phyloP scores from a whole-genome alignment of 2,797 vertebrate species.

The Luscinia luscinia region DNA sequence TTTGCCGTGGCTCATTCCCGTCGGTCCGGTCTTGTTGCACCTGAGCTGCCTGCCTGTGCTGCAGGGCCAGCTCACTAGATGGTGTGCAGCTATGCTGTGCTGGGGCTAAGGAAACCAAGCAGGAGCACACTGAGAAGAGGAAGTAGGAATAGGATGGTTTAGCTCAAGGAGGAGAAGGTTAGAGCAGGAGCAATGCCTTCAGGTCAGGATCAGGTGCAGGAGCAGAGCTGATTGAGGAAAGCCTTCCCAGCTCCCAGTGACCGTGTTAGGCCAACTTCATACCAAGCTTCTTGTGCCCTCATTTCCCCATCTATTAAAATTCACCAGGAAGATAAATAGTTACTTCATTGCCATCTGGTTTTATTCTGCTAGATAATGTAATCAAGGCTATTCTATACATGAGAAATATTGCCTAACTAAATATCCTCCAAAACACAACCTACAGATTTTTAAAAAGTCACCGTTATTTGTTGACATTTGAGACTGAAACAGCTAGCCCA shows the following conservation, averaged over 20 bases:
- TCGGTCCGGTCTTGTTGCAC: fast-evolving
- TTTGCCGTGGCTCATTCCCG: background rate
- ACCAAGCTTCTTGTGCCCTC: background rate
- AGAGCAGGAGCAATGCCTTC: slow-evolving; percentile 6
- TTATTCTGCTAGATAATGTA: slow-evolving; percentile 47
- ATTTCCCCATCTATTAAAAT: background rate
- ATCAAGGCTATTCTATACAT: slow-evolving; percentile 28
- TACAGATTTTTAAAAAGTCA: background rate
- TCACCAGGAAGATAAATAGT: slow-evolving; percentile 24
- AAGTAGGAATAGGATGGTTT: background rate
- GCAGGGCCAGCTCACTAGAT: background rate
- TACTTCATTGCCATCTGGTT: slow-evolving; percentile 50
- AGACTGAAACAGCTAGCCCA: background rate
- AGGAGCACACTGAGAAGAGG: background rate
- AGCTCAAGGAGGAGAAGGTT: background rate
- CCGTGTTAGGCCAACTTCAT: background rate
- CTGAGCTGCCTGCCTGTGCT: background rate
- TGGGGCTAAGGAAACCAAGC: background rate
- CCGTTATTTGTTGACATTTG: slow-evolving; percentile 2
- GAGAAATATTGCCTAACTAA: background rate
- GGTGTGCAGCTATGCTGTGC: background rate
- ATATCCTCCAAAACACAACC: slow-evolving; percentile 28
- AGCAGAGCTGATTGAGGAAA: background rate
- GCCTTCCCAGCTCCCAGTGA: background rate
- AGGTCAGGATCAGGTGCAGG: slow-evolving; percentile 9